phyloP scores from a whole-genome alignment of 2,113 vertebrate genomes.

The Etheostoma spectabile region DNA sequence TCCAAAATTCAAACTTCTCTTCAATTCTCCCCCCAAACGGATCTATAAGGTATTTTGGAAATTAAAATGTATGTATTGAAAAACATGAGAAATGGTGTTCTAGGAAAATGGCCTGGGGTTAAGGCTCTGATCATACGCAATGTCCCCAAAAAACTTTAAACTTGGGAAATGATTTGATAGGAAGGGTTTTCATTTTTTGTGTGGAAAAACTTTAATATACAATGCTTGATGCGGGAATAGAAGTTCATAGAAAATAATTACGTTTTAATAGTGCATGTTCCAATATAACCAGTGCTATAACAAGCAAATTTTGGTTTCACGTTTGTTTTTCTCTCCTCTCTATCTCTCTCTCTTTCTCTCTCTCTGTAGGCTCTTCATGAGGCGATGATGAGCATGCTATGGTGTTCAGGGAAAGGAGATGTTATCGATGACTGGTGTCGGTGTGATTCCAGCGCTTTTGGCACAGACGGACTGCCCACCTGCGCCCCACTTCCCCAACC shows the following conservation, averaged over 20 bases:
- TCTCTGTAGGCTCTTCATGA: slow-evolving; percentile 90
- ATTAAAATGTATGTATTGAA: no score
- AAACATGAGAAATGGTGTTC: no score
- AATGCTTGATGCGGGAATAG: no score
- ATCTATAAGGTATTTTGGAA: background rate
- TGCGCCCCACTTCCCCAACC: slow-evolving; percentile 96
- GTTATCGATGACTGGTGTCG: slow-evolving; percentile 99
- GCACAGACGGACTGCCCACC: slow-evolving; percentile 92
- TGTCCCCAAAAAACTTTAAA: no score
- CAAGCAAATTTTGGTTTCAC: background rate
- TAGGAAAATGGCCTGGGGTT: no score
- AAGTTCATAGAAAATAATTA: background rate
- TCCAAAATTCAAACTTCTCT: no score
- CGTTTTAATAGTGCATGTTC: background rate
- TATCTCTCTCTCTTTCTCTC: background rate
- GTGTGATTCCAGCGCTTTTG: slow-evolving; percentile 95
- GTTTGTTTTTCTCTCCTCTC: background rate
- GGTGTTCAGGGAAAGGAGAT: slow-evolving; percentile 96
- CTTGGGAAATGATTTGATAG: no score
- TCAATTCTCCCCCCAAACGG: no score
- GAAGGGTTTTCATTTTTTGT: no score
- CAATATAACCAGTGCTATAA: background rate
- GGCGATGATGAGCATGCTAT: slow-evolving; percentile 98
- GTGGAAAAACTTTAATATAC: no score
- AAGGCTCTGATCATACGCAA: no score